A percentile compares a stretch with the other conserved stretches of the same genome.
Conservation (phyloP, 2,888 invertebrate genomes). For the Sepiola atlantica region DNA sequence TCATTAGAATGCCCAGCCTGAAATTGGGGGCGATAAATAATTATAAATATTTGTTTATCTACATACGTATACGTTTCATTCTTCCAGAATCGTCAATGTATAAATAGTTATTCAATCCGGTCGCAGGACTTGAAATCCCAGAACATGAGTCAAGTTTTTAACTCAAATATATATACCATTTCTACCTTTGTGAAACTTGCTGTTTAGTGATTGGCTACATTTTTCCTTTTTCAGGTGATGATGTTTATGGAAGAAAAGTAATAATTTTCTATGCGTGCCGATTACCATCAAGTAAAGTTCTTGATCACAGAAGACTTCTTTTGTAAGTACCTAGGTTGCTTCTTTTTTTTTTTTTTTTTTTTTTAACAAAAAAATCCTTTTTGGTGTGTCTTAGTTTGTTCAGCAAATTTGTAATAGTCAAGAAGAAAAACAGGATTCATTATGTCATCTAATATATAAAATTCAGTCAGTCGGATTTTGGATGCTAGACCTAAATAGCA, state of each 20-base stretch:
- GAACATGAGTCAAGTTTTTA: too few species aligned
- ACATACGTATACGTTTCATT: too few species aligned
- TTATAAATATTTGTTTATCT: too few species aligned
- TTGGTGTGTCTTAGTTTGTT: background rate
- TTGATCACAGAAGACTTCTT: slow-evolving; percentile 84
- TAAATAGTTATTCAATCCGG: too few species aligned
- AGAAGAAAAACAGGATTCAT: background rate
- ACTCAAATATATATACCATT: background rate
- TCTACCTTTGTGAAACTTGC: background rate
- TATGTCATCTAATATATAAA: background rate
- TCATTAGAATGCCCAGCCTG: too few species aligned
- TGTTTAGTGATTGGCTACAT: background rate
- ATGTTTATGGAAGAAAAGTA: slow-evolving; percentile 90
- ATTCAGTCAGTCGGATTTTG: too few species aligned
- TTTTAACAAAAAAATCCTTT: background rate
- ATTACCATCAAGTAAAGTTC: slow-evolving; percentile 85
- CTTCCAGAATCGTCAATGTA: too few species aligned
- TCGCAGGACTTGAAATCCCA: too few species aligned
- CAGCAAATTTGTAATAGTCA: background rate
- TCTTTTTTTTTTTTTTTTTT: background rate
- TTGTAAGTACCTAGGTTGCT: slow-evolving; percentile 78
- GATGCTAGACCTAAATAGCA: too few species aligned
- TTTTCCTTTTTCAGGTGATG: slow-evolving; percentile 78
- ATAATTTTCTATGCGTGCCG: slow-evolving; percentile 96
- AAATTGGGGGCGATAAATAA: too few species aligned